phyloP scores from a whole-genome alignment of 2,113 vertebrate species.

The Phrynosoma platyrhinos region DNA sequence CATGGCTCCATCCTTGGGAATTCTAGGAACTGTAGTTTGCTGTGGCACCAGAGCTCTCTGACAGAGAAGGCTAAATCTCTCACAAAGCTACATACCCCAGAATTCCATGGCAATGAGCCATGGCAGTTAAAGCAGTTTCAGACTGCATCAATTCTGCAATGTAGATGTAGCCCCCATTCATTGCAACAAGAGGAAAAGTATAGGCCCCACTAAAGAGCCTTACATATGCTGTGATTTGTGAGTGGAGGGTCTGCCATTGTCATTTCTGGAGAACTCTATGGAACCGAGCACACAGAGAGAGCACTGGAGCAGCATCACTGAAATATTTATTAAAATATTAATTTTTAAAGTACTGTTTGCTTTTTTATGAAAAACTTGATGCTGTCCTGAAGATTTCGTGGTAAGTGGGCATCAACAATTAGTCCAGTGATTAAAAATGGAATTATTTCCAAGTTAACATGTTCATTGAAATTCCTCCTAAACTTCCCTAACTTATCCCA shows the following conservation, averaged over 20 bases:
- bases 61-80: too few species aligned
- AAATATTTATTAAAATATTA: not conserved
- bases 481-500: not conserved
- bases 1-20: too few species aligned
- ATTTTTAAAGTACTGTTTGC: not conserved
- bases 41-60: too few species aligned
- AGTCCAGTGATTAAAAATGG: not conserved
- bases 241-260: too few species aligned
- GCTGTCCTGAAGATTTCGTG: not conserved
- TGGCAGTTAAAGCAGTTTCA: too few species aligned
- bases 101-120: too few species aligned
- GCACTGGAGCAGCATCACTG: not conserved
- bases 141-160: not conserved
- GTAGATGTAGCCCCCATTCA: not conserved
- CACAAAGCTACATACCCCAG: too few species aligned
- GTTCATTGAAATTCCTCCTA: not conserved
- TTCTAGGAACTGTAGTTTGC: too few species aligned
- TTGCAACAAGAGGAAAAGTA: not conserved
- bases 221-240: not conserved
- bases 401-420: not conserved
- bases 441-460: not conserved
- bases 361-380: not conserved
- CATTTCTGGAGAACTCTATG: not conserved
- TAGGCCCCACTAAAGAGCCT: too few species aligned
- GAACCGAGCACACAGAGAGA: not conserved